These are phyloP conservation scores for Oryzias woworae DNA, from an alignment of 2,113 vertebrate species.

Conservation along the genomic window DNA sequence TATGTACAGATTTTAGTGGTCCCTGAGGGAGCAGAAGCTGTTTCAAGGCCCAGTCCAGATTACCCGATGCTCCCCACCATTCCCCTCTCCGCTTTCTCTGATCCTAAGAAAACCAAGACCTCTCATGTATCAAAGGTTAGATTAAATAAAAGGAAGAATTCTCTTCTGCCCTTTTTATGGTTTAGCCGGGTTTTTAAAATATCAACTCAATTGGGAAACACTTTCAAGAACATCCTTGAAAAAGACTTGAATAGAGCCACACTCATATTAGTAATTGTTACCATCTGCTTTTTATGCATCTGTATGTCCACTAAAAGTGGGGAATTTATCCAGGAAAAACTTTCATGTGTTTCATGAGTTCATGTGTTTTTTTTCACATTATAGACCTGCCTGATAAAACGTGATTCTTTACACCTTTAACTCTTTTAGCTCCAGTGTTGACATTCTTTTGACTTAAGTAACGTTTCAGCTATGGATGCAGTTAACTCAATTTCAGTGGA, in stretches of 20 bases:
- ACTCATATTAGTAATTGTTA: conserved; percentile 32
- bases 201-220: background rate
- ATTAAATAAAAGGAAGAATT: background rate
- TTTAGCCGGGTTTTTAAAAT: background rate
- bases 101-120: conserved; percentile 97
- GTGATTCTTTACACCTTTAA: background rate
- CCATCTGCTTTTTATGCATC: conserved; percentile 42
- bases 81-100: conserved; percentile 96
- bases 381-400: background rate
- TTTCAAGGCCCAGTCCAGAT: conserved; percentile 94
- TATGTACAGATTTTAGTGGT: conserved; percentile 90
- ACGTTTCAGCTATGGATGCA: too few species aligned
- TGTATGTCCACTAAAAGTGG: conserved; percentile 12
- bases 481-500: too few species aligned
- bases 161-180: background rate
- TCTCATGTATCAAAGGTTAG: conserved; percentile 96
- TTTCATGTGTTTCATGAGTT: conserved; percentile 11
- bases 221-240: conserved; percentile 16
- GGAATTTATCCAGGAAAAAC: conserved; percentile 10
- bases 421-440: background rate
- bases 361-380: background rate
- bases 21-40: conserved; percentile 92
- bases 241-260: conserved; percentile 8
- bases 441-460: too few species aligned
- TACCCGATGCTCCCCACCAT: conserved; percentile 98